Evolutionary conservation across 1,140 invertebrate species (phyloP).

Genomic region (Euura lappo): DNA sequence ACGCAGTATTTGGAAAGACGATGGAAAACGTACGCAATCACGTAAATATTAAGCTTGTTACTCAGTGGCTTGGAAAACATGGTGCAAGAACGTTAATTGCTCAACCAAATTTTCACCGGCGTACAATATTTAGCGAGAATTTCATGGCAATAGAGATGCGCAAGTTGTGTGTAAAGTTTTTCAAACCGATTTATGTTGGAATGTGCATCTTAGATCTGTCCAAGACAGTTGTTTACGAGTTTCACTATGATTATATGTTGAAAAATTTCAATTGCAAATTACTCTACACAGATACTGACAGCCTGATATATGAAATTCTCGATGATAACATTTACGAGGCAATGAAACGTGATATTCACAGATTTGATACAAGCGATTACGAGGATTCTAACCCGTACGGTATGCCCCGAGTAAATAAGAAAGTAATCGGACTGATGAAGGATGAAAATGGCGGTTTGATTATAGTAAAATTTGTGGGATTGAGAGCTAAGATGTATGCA

Average conservation of each 20-base stretch:
- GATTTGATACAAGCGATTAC: too few relatives aligned
- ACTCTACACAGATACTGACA: neutral
- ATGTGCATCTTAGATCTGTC: conserved; percentile 41
- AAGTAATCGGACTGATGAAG: too few relatives aligned
- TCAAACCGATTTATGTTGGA: conserved; percentile 47
- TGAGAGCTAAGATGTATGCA: too few relatives aligned
- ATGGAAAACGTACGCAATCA: too few relatives aligned
- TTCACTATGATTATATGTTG: conserved; percentile 38
- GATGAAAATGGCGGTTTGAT: too few relatives aligned
- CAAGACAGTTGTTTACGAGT: conserved; percentile 42
- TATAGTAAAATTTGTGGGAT: too few relatives aligned
- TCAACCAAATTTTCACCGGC: conserved; percentile 45
- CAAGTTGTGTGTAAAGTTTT: conserved; percentile 36
- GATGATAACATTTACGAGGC: too few relatives aligned
- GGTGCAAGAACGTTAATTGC: conserved; percentile 28
- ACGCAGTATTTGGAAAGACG: too few relatives aligned
- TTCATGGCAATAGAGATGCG: conserved; percentile 44
- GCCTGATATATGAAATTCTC: neutral
- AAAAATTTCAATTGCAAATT: neutral
- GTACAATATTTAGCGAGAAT: conserved; percentile 46
- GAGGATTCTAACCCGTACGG: too few relatives aligned
- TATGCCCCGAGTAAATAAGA: too few relatives aligned
- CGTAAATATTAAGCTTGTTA: conserved; percentile 38
- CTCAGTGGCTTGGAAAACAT: conserved; percentile 28
- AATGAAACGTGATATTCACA: too few relatives aligned